phyloP scores from a whole-genome alignment of 92 coral and sea anemone species.

The Bergia puertoricense region DNA sequence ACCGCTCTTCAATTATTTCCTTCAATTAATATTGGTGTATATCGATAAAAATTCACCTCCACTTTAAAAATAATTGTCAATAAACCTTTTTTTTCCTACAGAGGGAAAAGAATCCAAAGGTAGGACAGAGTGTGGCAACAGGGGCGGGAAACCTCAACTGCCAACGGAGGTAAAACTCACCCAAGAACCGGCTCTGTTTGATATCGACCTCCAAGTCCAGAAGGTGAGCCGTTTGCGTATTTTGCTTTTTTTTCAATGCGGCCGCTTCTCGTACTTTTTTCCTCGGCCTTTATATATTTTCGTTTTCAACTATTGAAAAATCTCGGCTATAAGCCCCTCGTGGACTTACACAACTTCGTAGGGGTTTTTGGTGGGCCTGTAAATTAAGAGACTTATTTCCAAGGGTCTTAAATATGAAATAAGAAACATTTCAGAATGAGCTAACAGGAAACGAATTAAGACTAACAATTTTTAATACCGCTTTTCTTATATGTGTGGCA shows the following conservation, averaged over 20 bases:
- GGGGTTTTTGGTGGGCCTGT: no score
- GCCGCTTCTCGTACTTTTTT: background rate
- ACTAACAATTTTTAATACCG: no score
- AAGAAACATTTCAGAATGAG: no score
- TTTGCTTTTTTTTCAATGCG: no score
- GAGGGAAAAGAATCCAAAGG: constrained; percentile 7
- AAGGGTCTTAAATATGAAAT: no score
- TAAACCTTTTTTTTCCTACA: background rate
- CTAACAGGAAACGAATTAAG: no score
- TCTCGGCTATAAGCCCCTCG: no score
- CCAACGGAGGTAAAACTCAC: constrained; percentile 50
- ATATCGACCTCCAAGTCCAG: constrained; percentile 66
- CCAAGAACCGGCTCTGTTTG: constrained; percentile 66
- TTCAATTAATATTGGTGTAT: background rate
- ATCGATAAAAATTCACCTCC: background rate
- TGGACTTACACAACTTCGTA: no score
- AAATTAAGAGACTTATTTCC: no score
- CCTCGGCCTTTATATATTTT: background rate
- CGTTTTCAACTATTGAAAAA: background rate
- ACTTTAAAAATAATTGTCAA: background rate
- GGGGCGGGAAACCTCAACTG: constrained; percentile 31
- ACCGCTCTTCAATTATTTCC: background rate
- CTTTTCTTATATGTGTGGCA: no score
- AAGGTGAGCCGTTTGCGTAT: constrained; percentile 42
- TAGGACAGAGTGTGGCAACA: background rate